phyloP scores from a whole-genome alignment of 2,888 invertebrate species.

The Amiota mariae region DNA sequence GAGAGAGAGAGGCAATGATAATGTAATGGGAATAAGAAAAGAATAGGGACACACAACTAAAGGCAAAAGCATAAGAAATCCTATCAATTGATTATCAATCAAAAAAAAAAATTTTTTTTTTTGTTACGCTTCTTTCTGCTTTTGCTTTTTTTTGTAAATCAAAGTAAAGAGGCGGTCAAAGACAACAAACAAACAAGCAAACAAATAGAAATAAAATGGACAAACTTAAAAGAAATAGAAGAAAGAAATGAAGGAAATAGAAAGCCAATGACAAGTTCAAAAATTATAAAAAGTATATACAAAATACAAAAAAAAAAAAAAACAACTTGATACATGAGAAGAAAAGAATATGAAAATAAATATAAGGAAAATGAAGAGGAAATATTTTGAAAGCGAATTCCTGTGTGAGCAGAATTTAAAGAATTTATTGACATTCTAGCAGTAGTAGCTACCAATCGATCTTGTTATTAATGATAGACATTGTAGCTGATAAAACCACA shows the following conservation, averaged over 20 bases:
- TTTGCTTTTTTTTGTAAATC: too few relatives aligned
- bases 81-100: constrained; percentile 71
- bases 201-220: constrained; percentile 35
- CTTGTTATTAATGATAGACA: too few relatives aligned
- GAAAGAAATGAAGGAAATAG: constrained; percentile 35
- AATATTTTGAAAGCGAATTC: too few relatives aligned
- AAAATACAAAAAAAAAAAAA: neutral
- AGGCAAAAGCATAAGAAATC: constrained; percentile 53
- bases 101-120: constrained; percentile 54
- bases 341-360: constrained; percentile 43
- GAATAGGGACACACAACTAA: neutral
- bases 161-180: constrained; percentile 12
- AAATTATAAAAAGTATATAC: neutral
- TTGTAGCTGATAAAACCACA: too few relatives aligned
- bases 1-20: too few relatives aligned
- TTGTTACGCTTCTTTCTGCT: neutral
- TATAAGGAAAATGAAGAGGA: neutral
- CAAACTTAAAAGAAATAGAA: constrained; percentile 31
- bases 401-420: too few relatives aligned
- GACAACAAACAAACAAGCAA: constrained; percentile 20
- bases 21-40: too few relatives aligned
- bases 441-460: too few relatives aligned
- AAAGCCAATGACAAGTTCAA: constrained; percentile 16
- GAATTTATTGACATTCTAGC: too few relatives aligned
- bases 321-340: neutral